Base-by-base conservation (phyloP, 2,113 vertebrate genomes). In the Solea solea region DNA sequence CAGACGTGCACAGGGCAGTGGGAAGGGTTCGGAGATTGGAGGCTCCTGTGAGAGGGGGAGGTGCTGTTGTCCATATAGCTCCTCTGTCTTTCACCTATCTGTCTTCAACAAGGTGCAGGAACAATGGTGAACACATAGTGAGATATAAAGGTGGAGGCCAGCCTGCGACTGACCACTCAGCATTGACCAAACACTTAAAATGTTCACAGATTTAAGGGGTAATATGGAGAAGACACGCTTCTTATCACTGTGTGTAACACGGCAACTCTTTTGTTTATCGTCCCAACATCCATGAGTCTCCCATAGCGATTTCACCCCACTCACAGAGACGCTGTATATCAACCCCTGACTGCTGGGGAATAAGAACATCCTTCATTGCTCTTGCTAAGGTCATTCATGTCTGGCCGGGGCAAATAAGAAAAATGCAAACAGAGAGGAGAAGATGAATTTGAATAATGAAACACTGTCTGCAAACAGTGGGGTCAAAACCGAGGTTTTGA, bases 1-100 rank as follows among this genome's bases (percentile, higher is more conserved):
- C 82, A 77, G 80, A 59, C 11, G 39, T 70, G 80, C 69, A 69
- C 27, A 0, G 0, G 60, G 44, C 69, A 70, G 74, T 70, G 72
- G 75, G 11, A 11, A 44, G 34, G 27, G 4, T 11, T 6, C 9
- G 1, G 9, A 13, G 45, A 8, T 12, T n/a, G 46, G 49, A 25
- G 45, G 50, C 15, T 49, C 25, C 10, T 10, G 6, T 8, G 34
- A 6, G 8, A 28, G 53, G 58, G 44, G 57, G 46, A 15, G 53
- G 46, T 57, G 60, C 41, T 42, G 0, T 67, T 39, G 21, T 21
- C 21, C 21, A 21, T 45, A 49, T 21, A 56, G 15, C 52, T 48
- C 64, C 53, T 42, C 52, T 39, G 48, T 42, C n/a, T 42, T 45
- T 42, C 53, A 59, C n/a, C 53, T 34, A 52, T 64, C 53, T 40